Percentiles rank a stretch among this genome's conserved stretches.
Conservation (phyloP, 1,140 invertebrate species). For the Nymphalis io region DNA sequence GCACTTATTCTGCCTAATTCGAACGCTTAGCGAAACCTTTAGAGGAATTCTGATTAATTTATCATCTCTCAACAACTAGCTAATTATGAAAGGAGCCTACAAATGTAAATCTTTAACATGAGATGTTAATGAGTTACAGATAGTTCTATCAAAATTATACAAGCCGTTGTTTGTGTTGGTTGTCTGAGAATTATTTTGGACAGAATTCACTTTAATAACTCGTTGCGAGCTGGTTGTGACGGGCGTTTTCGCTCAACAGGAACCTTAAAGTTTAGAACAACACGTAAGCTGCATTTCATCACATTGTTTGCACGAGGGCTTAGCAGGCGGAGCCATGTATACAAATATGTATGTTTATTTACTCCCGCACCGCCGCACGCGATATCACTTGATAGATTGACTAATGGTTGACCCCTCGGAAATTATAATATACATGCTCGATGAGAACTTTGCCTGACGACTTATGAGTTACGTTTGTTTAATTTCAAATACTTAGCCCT, state of each 20-base stretch:
- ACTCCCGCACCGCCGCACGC: background rate
- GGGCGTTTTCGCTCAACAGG: background rate
- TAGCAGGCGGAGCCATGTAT: background rate
- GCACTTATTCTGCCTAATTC: too few species aligned
- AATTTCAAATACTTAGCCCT: background rate
- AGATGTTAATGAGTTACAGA: background rate
- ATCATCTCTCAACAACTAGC: too few species aligned
- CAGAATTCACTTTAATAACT: background rate
- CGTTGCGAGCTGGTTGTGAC: slow-evolving; percentile 6
- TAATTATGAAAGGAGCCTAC: too few species aligned
- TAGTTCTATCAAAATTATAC: background rate
- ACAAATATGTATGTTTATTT: background rate
- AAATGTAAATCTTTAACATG: too few species aligned
- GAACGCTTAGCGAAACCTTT: too few species aligned
- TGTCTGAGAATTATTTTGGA: slow-evolving; percentile 7
- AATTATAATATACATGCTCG: slow-evolving; percentile 51
- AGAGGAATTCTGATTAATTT: too few species aligned
- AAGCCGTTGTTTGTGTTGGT: background rate
- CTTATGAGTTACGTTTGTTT: slow-evolving; percentile 17
- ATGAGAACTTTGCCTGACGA: slow-evolving; percentile 41
- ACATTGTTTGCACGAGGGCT: background rate
- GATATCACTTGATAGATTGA: slow-evolving; percentile 40
- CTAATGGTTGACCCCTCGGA: slow-evolving; percentile 48
- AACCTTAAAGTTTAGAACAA: slow-evolving; percentile 6
- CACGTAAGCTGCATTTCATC: slow-evolving; percentile 10